phyloP scores from a whole-genome alignment of 1,140 invertebrate species.

The Pachypeltis micranthus region DNA sequence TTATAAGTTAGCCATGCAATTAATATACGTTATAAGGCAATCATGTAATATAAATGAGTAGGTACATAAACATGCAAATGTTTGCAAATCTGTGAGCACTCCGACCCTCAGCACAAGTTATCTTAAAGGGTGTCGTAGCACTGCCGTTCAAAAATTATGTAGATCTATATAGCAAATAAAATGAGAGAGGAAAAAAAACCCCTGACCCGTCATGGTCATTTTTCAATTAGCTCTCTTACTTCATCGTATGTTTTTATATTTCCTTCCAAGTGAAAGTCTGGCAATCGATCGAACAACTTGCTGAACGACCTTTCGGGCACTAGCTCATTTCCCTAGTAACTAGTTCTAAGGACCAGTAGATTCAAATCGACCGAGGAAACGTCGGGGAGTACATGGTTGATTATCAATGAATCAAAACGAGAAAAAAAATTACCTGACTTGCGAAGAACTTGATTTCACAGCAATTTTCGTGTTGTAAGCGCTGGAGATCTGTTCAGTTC shows the following conservation, averaged over 20 bases:
- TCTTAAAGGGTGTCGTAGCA: no score
- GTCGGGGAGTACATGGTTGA: background rate
- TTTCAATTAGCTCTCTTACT: background rate
- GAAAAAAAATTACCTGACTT: conserved; percentile 11
- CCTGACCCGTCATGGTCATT: no score
- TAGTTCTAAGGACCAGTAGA: background rate
- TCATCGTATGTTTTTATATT: background rate
- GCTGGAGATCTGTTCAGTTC: background rate
- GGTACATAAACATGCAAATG: no score
- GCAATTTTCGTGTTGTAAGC: conserved; percentile 13
- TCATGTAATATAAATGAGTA: no score
- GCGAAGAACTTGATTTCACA: conserved; percentile 10
- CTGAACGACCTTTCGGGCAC: background rate
- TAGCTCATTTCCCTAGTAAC: background rate
- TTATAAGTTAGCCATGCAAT: no score
- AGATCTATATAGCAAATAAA: no score
- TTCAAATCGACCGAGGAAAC: background rate
- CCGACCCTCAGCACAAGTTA: no score
- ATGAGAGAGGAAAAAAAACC: no score
- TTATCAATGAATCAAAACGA: background rate
- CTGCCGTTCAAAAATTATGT: no score
- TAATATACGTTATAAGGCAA: no score
- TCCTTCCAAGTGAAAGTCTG: background rate
- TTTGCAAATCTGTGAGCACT: no score
- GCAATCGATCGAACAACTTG: background rate